Conservation (phyloP, 2,888 invertebrate genomes). For the Sesamia inferens region DNA sequence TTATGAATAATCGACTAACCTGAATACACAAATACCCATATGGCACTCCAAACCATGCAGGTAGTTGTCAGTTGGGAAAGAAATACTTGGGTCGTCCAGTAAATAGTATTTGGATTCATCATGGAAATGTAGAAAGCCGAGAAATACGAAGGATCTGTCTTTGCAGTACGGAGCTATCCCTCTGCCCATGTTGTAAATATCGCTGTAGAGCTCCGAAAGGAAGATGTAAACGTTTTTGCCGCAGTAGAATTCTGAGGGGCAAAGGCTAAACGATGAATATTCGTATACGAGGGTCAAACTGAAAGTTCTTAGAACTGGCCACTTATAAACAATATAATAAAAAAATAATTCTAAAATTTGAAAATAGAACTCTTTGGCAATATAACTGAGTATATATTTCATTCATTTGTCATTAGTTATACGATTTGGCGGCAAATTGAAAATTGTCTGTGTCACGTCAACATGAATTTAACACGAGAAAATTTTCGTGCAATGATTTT, state of each 20-base stretch:
- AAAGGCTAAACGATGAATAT: not conserved
- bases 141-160: conserved; percentile 83
- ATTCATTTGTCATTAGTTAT: too few species aligned
- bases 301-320: too few species aligned
- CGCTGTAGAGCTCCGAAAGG: conserved; percentile 84
- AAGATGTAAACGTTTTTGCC: conserved; percentile 87
- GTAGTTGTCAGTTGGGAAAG: conserved; percentile 85
- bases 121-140: conserved; percentile 84
- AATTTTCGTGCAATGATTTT: too few species aligned
- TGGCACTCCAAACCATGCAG: conserved; percentile 86
- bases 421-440: too few species aligned
- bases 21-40: conserved; percentile 82
- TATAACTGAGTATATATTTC: too few species aligned
- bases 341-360: too few species aligned
- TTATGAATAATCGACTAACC: conserved; percentile 68
- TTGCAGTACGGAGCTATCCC: conserved; percentile 84
- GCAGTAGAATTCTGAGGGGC: conserved; percentile 83
- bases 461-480: too few species aligned
- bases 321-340: too few species aligned
- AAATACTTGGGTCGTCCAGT: conserved; percentile 83
- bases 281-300: too few species aligned
- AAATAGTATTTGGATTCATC: conserved; percentile 85
- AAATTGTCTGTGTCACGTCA: too few species aligned
- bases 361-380: too few species aligned
- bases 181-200: conserved; percentile 84